A percentile compares a stretch with the other conserved stretches of the same genome.
Evolutionary conservation across 2,888 invertebrate genomes (phyloP).

Genomic region (Steinernema carpocapsae): DNA sequence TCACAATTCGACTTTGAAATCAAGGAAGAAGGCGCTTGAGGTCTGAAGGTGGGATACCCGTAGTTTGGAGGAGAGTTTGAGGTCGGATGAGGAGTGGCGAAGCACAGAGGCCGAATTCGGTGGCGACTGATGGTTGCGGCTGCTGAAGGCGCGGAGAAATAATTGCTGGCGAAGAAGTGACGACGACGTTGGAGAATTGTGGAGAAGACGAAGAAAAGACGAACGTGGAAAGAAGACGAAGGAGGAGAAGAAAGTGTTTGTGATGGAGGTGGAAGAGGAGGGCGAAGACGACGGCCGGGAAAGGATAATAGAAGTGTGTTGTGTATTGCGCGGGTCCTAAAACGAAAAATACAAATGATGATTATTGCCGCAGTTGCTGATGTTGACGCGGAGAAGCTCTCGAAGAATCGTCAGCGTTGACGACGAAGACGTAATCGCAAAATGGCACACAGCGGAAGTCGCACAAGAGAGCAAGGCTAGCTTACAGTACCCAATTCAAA

Average conservation of each 20-base stretch:
- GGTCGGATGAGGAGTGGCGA: constrained; percentile 1
- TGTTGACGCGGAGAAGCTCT: no score
- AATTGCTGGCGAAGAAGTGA: constrained; percentile 20
- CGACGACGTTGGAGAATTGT: constrained; percentile 22
- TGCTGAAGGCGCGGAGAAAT: neutral
- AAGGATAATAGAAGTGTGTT: neutral
- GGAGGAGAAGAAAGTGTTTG: constrained; percentile 23
- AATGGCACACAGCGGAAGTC: no score
- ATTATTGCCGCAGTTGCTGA: no score
- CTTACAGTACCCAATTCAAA: no score
- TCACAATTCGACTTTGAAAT: neutral
- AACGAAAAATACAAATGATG: constrained; percentile 31
- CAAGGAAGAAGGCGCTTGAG: neutral
- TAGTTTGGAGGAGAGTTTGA: neutral
- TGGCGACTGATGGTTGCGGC: constrained; percentile 2
- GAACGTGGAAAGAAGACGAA: no score
- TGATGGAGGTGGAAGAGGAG: constrained; percentile 9
- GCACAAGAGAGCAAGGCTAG: no score
- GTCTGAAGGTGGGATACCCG: constrained; percentile 14
- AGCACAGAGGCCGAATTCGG: constrained; percentile 9
- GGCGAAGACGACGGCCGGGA: neutral
- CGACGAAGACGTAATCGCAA: no score
- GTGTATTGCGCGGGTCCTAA: constrained; percentile 22
- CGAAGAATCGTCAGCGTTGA: no score
- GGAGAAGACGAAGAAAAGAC: no score